Base-by-base conservation (phyloP, 2,888 invertebrate genomes). In the Dusona sp. region DNA sequence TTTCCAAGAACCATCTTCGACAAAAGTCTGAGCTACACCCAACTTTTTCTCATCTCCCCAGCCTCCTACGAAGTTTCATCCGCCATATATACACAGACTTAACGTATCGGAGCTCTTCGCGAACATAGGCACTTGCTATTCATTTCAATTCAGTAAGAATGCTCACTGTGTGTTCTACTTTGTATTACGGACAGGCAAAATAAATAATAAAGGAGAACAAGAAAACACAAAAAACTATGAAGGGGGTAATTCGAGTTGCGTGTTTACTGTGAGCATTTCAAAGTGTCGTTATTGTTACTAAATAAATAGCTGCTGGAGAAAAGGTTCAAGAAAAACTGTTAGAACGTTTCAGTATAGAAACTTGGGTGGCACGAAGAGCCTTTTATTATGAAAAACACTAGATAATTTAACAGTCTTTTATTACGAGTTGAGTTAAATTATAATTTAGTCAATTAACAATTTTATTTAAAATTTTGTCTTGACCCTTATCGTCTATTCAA, bases 311-410 rank as follows among this genome's bases (percentile, higher is more conserved):
- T 45, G 73, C 8, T 45, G 45, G 42, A 82, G 51, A 74, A 68
- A 67, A 22, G 80, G 67, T 25, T 36, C 57, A 25, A 77, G 54
- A n/a, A 65, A 42, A 48, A 70, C 51, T 57, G 51, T 19, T 4
- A 65, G 11, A 51, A 51, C n/a, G 13, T 54, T 13, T 45, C 61
- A 36, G 73, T 45, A 65, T 80, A 42, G 48, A 75, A 68, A 80
- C 83, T 78, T 83, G 86, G 86, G 83, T 86, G 83, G 83, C 51
- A 86, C 54, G 68, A 54, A 68, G 67, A 86, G 80, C 78, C 83
- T 79, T 83, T 83, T 80, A 83, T 86, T 86, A 83, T 83, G 61
- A 67, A 57, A 86, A 83, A 83, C 83, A 79, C 65, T 72, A 77
- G 3, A 11, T 11, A 3, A 25, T 22, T 22, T 11, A n/a, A n/a